Evolutionary conservation across 2,888 invertebrate species (phyloP), one percentile per base, ranked within the genome.

Genomic region (Xylota sylvarum): DNA sequence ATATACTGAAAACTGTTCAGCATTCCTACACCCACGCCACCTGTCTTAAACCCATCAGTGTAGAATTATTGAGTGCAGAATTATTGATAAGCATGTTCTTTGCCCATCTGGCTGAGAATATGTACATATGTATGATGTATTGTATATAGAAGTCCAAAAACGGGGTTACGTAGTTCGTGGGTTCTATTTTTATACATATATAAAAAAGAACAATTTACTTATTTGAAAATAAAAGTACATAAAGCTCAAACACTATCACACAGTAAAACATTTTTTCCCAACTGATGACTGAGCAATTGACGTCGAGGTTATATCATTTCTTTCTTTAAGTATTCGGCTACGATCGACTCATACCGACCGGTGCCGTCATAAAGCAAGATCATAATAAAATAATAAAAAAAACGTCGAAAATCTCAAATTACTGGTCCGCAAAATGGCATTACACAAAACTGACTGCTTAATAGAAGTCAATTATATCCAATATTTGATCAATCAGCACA

Each of bases 271-370:
- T 56, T 50, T 60, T 23, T 23, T 23, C 23, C 23, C 60, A 72
- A 72, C 48, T 48, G 46, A 60, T 72, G 35, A 48, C 58, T 43
- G 69, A 43, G 48, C 48, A 73, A 73, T 73, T 60, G 37, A 50
- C 50, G 27, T 48, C 23, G 12, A 19, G 35, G 40, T 73, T 60
- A 60, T 60, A 48, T 50, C 72, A 48, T 23, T 62, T 73, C 48
- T 72, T 72, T 60, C 60, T 72, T 48, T 60, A 72, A 48, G 48
- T 23, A 73, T 37, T 60, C 14, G 10, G 6, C 9, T 50, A 9
- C 19, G 27, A 46, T 48, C 48, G 27, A n/a, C 23, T 30, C 58
- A 50, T n/a, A 6, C n/a, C 10, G 10, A 7, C 17, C 9, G 32
- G 7, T 56, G 30, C 46, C 30, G 23, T 65, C 35, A 17, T 17